These are phyloP conservation scores for Falco cherrug DNA, from an alignment of 2,797 vertebrate genomes.

Conservation along the genomic window DNA sequence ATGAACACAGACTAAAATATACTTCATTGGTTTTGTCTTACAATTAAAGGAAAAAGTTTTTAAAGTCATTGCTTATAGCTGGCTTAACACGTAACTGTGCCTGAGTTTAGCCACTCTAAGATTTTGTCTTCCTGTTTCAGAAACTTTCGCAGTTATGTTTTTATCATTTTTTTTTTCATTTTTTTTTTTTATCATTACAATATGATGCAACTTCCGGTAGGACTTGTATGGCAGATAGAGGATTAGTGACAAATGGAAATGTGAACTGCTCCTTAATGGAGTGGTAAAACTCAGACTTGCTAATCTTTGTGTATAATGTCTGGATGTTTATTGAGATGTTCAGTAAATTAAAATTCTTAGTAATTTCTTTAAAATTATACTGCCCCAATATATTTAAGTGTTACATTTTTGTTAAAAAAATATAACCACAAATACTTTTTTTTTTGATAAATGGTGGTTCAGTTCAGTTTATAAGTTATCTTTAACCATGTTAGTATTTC, in stretches of 20 bases:
- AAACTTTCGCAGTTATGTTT: not conserved
- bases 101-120: not conserved
- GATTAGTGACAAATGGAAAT: not conserved
- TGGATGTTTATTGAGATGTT: not conserved
- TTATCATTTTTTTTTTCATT: not conserved
- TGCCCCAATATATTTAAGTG: not conserved
- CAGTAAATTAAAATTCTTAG: not conserved
- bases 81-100: not conserved
- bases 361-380: not conserved
- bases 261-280: not conserved
- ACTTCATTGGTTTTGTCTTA: not conserved
- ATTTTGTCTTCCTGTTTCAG: not conserved
- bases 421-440: not conserved
- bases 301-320: not conserved
- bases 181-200: not conserved
- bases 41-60: not conserved
- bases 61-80: not conserved
- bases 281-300: not conserved
- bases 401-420: not conserved
- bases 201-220: accelerated
- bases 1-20: not conserved
- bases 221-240: not conserved
- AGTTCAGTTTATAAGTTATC: not conserved
- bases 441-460: not conserved
- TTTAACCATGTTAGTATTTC: not conserved